Evolutionary conservation across 2,113 vertebrate species (phyloP).

Genomic region (Pandion haliaetus): DNA sequence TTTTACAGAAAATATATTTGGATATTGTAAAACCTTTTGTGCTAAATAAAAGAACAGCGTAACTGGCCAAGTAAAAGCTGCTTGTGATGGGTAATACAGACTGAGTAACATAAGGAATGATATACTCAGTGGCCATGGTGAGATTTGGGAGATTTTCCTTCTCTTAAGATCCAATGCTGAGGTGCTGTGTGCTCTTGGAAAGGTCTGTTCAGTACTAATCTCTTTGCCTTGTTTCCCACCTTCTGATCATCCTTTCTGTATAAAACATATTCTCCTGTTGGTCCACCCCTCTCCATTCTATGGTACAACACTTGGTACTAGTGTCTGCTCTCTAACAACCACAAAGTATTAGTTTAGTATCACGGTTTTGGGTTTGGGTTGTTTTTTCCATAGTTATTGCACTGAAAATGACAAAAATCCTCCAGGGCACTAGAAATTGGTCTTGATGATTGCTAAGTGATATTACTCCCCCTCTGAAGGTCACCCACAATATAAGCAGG

Average conservation of each 20-base stretch:
- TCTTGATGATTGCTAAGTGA: neutral
- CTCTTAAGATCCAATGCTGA: neutral
- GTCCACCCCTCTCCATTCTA: neutral
- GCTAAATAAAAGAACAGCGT: neutral
- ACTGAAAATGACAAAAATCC: neutral
- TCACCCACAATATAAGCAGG: neutral
- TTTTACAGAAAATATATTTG: neutral
- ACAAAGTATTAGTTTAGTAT: neutral
- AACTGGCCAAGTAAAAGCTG: neutral
- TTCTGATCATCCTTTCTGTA: neutral
- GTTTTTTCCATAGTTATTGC: neutral
- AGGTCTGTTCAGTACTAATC: neutral
- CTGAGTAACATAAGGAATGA: neutral
- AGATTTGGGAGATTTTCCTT: neutral
- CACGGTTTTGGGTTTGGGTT: accelerated
- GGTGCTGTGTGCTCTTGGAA: neutral
- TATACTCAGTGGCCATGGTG: neutral
- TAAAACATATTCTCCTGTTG: neutral
- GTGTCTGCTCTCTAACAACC: neutral
- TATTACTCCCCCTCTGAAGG: neutral
- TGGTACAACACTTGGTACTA: neutral
- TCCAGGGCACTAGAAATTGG: neutral
- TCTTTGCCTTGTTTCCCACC: neutral
- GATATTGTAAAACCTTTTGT: neutral
- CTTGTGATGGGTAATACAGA: neutral